Base-by-base conservation (phyloP, 2,888 invertebrate genomes). In the Epirrhoe tristata region DNA sequence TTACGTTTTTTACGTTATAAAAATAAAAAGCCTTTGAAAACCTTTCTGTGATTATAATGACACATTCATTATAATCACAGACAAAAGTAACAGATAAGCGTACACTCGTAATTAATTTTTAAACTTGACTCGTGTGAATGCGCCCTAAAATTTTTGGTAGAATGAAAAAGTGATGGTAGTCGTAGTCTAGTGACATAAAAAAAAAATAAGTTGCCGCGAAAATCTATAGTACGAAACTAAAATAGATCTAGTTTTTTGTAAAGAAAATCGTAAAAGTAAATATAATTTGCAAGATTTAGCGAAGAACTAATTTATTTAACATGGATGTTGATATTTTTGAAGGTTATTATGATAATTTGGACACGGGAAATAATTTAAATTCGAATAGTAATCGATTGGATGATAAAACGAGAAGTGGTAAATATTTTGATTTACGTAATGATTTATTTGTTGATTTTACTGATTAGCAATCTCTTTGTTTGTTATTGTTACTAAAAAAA, bases 291-390 rank as follows among this genome's bases (percentile, higher is more conserved):
- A 2, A 8, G 12, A 31, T 53, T 58, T 31, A 0, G 16, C 67
- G 69, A 64, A 75, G 75, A 66, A 71, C 68, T 31, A 60, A 73
- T 53, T 69, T 79, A 69, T 78, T 77, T 65, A 68, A 66, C 36
- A 73, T 80, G 50, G 70, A 72, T 17, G 74, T 79, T 53, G 80
- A 83, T 56, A 77, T 88, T 65, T 85, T 83, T 6, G 81, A 74
- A 74, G 82, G 81, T 61, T 86, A 81, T 66, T 82, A 87, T 62
- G 82, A 83, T 72, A 84, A 83, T 79, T 82, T 83, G 57, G 79
- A 76, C 46, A 62, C 75, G n/a, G 74, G 78, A 39, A 73, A 73
- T 56, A 71, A 58, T 63, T 54, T 56, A 10, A 55, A 59, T 51
- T 39, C 39, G 12, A 32, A 56, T 39, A 43, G 32, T 0, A 7